Base-by-base conservation (phyloP, 1,140 invertebrate genomes). In the Drosophila lacertosa region DNA sequence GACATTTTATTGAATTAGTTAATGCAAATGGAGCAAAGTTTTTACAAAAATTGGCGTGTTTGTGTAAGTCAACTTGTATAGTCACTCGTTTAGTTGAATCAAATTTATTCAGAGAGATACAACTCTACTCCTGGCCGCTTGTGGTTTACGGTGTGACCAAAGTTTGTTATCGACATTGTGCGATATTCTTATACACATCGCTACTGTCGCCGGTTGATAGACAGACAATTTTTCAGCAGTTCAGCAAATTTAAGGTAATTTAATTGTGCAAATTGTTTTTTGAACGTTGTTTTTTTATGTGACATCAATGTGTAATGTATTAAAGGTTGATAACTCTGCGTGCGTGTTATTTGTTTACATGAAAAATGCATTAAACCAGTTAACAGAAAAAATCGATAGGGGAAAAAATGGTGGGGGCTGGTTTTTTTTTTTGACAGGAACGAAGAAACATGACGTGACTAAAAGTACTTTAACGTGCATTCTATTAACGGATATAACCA, bases 401-500 rank as follows among this genome's bases (percentile, higher is more conserved):
- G 48, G 39, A 54, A 74, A 74, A 77, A 59, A 37, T 70, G 77
- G 77, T 64, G 53, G 70, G 65, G 58, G 59, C 24, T 58, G 33
- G 33, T 18, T 47, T 60, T 54, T 32, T 54, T 47, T 60, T 54
- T 32, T 54, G 71, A 37, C 24, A 57, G 77, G 29, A 39, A 57
- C 50, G 2, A 37, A 33, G 22, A 47, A 63, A 69, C 64, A 86
- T 86, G 82, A 88, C 81, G 81, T 86, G 81, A 86, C 81, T 86
- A 81, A 86, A 65, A 65, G 69, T 78, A 86, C 59, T 84, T 84
- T 83, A 77, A 74, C 44, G 32, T 63, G 63, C 63, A 71, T 71
- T 67, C 63, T 67, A 66, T 81, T 86, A 88, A 62, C 77, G 77
- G 77, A 71, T 74, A 86, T 79, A 80, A 80, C 75, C 71, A 71